Percentiles rank a stretch among this genome's conserved stretches.
These are phyloP conservation scores for Exaiptasia diaphana DNA, from an alignment of 64 coral and sea anemone species.

Conservation along the genomic window DNA sequence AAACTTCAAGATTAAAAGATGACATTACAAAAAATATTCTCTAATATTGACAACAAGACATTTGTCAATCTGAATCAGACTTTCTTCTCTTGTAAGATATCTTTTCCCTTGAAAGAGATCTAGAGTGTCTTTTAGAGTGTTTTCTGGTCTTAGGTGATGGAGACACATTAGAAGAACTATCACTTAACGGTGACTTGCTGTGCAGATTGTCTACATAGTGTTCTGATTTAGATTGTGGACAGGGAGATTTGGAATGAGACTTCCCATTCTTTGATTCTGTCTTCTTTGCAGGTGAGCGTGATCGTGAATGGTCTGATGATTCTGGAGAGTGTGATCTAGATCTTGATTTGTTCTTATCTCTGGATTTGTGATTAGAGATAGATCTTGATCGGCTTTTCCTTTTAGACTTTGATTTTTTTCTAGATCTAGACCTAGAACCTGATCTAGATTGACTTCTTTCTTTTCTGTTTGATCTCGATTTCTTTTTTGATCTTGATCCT, in stretches of 20 bases:
- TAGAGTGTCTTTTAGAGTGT: background rate
- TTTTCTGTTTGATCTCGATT: conserved; percentile 43
- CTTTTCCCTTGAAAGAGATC: background rate
- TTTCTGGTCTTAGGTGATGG: background rate
- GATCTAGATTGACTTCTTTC: conserved; percentile 36
- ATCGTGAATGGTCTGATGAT: background rate
- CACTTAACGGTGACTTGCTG: background rate
- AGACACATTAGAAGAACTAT: background rate
- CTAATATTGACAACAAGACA: background rate
- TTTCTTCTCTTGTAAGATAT: background rate
- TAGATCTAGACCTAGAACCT: conserved; percentile 47
- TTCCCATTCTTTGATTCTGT: background rate
- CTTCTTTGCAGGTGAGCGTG: conserved; percentile 28
- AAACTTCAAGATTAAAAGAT: no score
- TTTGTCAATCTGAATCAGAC: background rate
- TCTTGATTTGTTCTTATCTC: background rate
- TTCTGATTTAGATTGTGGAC: background rate
- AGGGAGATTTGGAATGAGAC: background rate
- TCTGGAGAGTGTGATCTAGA: background rate
- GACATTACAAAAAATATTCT: no score
- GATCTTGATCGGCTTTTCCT: background rate
- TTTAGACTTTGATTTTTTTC: background rate
- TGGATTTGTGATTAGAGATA: background rate
- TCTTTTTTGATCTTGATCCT: conserved; percentile 43
- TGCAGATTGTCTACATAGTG: no score